Conservation (phyloP, 2,113 vertebrate genomes). For the Balaeniceps rex region DNA sequence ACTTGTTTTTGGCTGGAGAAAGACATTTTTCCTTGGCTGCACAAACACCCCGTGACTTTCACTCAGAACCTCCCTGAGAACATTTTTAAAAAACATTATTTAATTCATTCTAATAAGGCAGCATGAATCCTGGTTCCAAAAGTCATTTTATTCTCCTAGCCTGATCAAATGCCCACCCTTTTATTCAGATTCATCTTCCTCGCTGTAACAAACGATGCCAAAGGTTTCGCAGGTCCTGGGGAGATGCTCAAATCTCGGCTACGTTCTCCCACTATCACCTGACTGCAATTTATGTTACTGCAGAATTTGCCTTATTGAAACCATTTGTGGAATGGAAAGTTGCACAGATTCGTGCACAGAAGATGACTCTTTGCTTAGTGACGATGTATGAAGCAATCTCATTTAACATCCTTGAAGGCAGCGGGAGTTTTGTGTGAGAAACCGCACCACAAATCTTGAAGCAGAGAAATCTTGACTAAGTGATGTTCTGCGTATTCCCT, state of each 20-base stretch:
- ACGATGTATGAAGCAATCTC: not conserved
- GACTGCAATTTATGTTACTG: not conserved
- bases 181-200: not conserved
- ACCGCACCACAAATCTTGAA: not conserved
- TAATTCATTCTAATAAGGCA: not conserved
- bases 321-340: not conserved
- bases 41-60: not conserved
- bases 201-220: not conserved
- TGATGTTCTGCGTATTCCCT: not conserved
- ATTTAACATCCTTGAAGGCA: not conserved
- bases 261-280: accelerated
- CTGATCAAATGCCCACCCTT: not conserved
- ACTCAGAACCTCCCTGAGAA: conserved; percentile 1
- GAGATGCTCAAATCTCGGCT: not conserved
- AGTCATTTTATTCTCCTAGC: not conserved
- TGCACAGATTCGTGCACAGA: not conserved
- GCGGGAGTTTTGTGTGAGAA: not conserved
- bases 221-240: not conserved
- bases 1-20: conserved; percentile 18
- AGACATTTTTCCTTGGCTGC: not conserved
- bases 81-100: not conserved
- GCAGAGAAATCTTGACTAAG: not conserved
- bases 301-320: not conserved
- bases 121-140: not conserved
- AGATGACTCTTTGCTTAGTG: not conserved